These are phyloP conservation scores for Platichthys stellatus DNA, from an alignment of 2,113 vertebrate genomes.

Conservation along the genomic window DNA sequence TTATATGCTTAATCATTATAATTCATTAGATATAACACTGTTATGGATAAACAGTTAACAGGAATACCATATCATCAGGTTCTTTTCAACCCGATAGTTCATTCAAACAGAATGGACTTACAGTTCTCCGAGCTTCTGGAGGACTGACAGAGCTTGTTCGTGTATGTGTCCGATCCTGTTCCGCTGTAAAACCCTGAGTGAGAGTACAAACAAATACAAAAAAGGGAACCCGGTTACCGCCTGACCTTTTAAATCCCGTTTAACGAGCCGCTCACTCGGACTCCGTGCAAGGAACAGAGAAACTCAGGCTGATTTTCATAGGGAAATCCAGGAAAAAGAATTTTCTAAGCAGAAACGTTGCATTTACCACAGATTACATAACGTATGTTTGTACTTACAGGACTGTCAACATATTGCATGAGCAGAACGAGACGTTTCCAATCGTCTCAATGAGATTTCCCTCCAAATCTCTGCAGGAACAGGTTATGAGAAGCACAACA, in stretches of 20 bases:
- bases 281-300: not conserved
- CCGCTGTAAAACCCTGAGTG: constrained; percentile 87
- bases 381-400: constrained; percentile 85
- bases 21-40: too few species aligned
- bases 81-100: too few species aligned
- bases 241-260: constrained; percentile 8
- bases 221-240: not conserved
- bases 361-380: not conserved
- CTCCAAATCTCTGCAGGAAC: constrained; percentile 89
- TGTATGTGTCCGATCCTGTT: constrained; percentile 90
- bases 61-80: too few species aligned
- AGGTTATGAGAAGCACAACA: constrained; percentile 11
- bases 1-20: too few species aligned
- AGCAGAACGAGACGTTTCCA: constrained; percentile 89
- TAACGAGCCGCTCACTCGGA: constrained; percentile 5
- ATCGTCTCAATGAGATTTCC: constrained; percentile 91
- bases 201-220: constrained; percentile 17
- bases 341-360: not conserved
- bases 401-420: constrained; percentile 91
- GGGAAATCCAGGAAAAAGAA: too few species aligned
- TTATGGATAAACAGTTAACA: too few species aligned
- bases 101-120: constrained; percentile 79
- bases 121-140: constrained; percentile 91
- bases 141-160: constrained; percentile 89
- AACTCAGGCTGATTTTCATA: not conserved